Evolutionary conservation across 2,888 invertebrate genomes (phyloP), one percentile per base, ranked within the genome.

Genomic region (Mantis religiosa): DNA sequence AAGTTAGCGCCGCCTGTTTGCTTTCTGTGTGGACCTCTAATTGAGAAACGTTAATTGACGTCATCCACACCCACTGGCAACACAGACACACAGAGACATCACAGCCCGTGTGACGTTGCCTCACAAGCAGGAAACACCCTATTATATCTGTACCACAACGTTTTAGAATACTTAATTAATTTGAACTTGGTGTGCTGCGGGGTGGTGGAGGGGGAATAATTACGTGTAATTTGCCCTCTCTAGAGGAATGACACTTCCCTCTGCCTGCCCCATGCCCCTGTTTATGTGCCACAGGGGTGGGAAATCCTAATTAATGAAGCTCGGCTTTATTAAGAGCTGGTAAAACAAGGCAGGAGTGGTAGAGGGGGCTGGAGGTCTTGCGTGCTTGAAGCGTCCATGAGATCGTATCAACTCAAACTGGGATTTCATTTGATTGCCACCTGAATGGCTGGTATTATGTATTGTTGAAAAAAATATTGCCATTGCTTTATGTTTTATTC

Each of bases 81-180:
- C 54, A 71, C 54, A 71, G 54, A 71, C 15, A 71, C 54, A 71
- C 54, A 71, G 54, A 71, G 54, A 71, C 54, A 71, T 71, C 54
- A 71, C 54, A 71, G 54, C 54, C 54, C 54, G 54, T 71, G 54
- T 71, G 54, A 71, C 54, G 54, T 71, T 71, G 54, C 54, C 54
- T 71, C n/a, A 41, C n/a, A 82, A 71, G 87, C 88, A 88, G 88
- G 89, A 89, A 89, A 82, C 27, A n/a, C 81, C 28, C 88, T 84
- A 88, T 89, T 89, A 88, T 84, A 87, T 87, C 25, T 87, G 87
- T 87, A 88, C 84, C 88, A 28, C 84, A 83, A 84, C 89, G 89
- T 87, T 90, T 89, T 89, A 90, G 89, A 90, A 89, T 87, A 89
- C 89, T 90, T 90, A 90, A 90, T 90, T 90, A 90, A 90, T 90